Evolutionary conservation across 2,797 vertebrate genomes (phyloP).

Genomic region (Periparus ater): DNA sequence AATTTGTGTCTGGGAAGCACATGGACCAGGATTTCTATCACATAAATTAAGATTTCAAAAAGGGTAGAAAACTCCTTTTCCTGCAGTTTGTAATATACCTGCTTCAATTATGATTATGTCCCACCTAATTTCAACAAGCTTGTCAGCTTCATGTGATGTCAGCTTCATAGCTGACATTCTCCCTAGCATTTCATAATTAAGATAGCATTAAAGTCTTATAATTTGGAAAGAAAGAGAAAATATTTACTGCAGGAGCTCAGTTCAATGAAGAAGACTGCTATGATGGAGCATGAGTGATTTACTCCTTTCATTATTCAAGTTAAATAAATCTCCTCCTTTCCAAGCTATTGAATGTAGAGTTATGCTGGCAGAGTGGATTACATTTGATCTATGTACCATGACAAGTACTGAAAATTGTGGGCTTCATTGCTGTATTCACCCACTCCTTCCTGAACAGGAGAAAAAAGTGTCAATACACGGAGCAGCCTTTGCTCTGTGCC

Average conservation of each 20-base stretch:
- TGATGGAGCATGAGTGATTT: conserved; percentile 52
- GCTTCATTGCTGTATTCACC: conserved; percentile 65
- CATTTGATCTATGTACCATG: conserved; percentile 66
- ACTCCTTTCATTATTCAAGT: conserved; percentile 54
- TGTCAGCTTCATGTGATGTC: too few species aligned
- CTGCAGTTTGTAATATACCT: neutral
- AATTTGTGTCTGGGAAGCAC: neutral
- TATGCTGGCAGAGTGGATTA: conserved; percentile 58
- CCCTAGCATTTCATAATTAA: neutral
- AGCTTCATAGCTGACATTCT: neutral
- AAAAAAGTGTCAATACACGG: conserved; percentile 64
- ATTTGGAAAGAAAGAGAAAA: neutral
- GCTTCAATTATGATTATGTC: neutral
- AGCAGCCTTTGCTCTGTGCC: conserved; percentile 67
- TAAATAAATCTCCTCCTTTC: conserved; percentile 67
- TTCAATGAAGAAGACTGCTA: neutral
- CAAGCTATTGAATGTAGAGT: conserved; percentile 52
- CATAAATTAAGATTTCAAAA: neutral
- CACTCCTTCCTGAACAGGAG: conserved; percentile 63
- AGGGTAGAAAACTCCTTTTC: neutral
- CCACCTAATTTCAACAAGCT: neutral
- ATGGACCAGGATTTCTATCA: neutral
- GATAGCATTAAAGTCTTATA: neutral
- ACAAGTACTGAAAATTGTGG: conserved; percentile 70
- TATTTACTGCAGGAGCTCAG: conserved; percentile 11